Percentiles rank a stretch among this genome's conserved stretches.
Conservation (phyloP, 2,797 vertebrate genomes). For the Hippoglossus hippoglossus region DNA sequence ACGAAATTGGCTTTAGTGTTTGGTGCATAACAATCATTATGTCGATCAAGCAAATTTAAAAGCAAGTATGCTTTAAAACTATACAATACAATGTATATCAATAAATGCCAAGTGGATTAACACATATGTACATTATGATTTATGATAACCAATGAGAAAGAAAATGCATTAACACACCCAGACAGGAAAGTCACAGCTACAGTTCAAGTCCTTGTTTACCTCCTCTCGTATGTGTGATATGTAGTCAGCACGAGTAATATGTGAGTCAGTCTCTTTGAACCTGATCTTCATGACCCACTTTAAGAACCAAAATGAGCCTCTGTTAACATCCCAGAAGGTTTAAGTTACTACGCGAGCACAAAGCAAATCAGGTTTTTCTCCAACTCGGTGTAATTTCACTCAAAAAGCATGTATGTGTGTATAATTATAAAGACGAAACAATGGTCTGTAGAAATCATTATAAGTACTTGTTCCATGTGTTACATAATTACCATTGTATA, state of each 20-base stretch:
- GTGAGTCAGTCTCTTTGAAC: slow-evolving; percentile 55
- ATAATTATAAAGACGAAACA: slow-evolving; percentile 31
- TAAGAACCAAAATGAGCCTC: slow-evolving; percentile 47
- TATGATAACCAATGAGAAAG: no score
- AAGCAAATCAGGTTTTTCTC: not conserved
- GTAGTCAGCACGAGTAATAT: slow-evolving; percentile 51
- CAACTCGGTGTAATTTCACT: slow-evolving; percentile 26
- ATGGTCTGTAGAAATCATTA: not conserved
- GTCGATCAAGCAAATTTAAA: no score
- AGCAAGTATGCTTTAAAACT: no score
- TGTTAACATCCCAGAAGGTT: slow-evolving; percentile 45
- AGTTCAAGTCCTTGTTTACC: slow-evolving; percentile 46
- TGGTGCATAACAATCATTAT: no score
- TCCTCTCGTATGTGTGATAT: slow-evolving; percentile 40
- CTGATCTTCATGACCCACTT: slow-evolving; percentile 60
- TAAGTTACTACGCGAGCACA: slow-evolving; percentile 7
- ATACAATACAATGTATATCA: no score
- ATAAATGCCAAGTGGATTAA: no score
- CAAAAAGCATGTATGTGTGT: not conserved
- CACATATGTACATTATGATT: no score
- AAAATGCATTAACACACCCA: no score
- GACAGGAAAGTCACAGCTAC: not conserved
- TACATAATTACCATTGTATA: slow-evolving; percentile 3
- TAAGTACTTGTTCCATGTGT: no score
- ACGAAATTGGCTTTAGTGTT: no score